These are phyloP conservation scores for Dyspetes luteomarginatus DNA, from an alignment of 2,888 invertebrate species.

Conservation along the genomic window DNA sequence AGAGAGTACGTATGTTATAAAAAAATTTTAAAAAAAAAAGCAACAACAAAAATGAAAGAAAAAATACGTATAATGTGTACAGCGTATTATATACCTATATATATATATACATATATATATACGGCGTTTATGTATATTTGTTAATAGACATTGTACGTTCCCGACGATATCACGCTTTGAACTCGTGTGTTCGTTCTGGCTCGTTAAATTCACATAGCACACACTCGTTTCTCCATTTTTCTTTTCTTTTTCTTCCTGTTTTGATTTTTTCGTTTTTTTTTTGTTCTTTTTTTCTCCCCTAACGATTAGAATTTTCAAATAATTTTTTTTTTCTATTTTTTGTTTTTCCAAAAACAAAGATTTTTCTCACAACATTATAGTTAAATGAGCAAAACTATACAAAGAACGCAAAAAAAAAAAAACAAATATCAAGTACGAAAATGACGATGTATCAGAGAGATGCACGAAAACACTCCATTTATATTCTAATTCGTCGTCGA, in stretches of 20 bases:
- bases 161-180: constrained; percentile 58
- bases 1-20: constrained; percentile 51
- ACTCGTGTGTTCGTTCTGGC: constrained; percentile 57
- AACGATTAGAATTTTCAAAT: too few species aligned
- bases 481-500: constrained; percentile 27
- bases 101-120: constrained; percentile 66
- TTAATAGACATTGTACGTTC: constrained; percentile 72
- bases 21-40: constrained; percentile 7
- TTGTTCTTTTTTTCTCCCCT: background rate
- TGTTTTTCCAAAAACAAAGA: background rate
- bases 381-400: background rate
- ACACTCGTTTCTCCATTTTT: too few species aligned
- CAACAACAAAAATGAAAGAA: constrained; percentile 5
- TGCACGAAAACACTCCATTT: constrained; percentile 12
- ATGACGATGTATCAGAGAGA: background rate
- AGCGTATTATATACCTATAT: constrained; percentile 60
- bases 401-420: background rate
- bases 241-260: background rate
- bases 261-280: background rate
- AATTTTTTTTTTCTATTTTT: background rate
- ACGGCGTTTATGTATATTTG: constrained; percentile 76
- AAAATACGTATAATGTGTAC: constrained; percentile 63
- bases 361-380: background rate
- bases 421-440: constrained; percentile 3
- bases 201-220: constrained; percentile 43